phyloP scores from a whole-genome alignment of 2,888 invertebrate species.

The Aphidius colemani region DNA sequence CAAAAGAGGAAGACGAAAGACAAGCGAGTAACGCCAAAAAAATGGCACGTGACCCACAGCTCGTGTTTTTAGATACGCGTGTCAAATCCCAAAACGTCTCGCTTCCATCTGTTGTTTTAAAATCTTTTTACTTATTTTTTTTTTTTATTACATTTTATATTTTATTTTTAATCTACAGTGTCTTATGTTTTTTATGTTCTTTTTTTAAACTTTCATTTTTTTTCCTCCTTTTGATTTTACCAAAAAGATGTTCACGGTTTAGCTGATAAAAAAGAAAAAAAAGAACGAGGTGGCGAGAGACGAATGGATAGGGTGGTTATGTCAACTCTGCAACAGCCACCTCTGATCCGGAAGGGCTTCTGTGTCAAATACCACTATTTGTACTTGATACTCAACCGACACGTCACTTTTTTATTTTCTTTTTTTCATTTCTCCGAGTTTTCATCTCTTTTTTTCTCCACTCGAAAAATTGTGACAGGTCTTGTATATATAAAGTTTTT shows the following conservation, averaged over 20 bases:
- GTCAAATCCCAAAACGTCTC: conserved; percentile 56
- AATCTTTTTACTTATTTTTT: conserved; percentile 21
- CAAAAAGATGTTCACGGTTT: not conserved
- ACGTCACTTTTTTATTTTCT: not conserved
- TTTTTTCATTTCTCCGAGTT: too few species aligned
- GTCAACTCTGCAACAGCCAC: conserved; percentile 11
- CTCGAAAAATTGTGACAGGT: too few species aligned
- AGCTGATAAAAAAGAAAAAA: too few species aligned
- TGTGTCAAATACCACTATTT: too few species aligned
- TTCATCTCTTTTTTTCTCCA: too few species aligned
- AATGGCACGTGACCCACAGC: conserved; percentile 47
- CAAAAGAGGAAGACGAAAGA: conserved; percentile 37
- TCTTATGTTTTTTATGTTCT: conserved; percentile 7
- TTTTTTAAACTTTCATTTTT: conserved; percentile 14
- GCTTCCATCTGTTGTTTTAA: conserved; percentile 11
- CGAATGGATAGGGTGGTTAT: conserved; percentile 10
- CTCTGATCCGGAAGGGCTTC: conserved; percentile 10
- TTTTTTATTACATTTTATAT: not conserved
- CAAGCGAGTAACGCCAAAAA: conserved; percentile 38
- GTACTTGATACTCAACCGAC: conserved; percentile 1
- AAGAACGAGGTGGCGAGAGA: too few species aligned
- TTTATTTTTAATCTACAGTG: not conserved
- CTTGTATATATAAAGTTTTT: not conserved
- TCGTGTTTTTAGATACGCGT: conserved; percentile 56
- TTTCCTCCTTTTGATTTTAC: conserved; percentile 4